These are phyloP conservation scores for Hystrix cristata DNA, from an alignment of 2,113 vertebrate species.

Conservation along the genomic window DNA sequence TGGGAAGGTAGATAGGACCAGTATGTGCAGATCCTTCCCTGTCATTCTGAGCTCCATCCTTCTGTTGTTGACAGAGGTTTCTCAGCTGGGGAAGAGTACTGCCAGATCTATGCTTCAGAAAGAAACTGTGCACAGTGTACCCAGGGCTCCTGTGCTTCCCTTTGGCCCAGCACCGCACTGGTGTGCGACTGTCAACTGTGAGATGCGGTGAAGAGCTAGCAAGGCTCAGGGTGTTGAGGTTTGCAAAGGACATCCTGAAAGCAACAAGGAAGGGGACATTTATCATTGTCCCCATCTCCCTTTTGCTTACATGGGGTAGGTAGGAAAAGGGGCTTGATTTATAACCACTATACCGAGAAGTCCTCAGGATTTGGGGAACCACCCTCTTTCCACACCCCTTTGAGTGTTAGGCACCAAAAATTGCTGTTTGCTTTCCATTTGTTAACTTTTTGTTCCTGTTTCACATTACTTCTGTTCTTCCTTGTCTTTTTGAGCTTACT, in stretches of 20 bases:
- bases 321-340: background rate
- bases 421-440: background rate
- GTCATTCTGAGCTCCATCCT: background rate
- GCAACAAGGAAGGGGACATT: background rate
- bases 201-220: background rate
- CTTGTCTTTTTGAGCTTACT: background rate
- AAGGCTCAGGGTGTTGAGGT: background rate
- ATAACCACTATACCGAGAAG: background rate
- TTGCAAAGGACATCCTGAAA: background rate
- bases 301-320: background rate
- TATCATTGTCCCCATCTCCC: too few relatives aligned
- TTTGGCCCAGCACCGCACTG: accelerated
- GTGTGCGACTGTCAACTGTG: accelerated
- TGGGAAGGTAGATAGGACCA: background rate
- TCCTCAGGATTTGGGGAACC: background rate
- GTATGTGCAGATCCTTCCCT: background rate
- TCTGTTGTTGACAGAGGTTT: background rate
- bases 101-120: background rate
- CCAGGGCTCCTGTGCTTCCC: accelerated
- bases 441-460: background rate
- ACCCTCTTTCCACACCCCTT: background rate
- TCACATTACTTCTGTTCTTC: background rate
- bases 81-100: background rate
- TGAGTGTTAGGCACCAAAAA: background rate
- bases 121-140: background rate